phyloP scores from a whole-genome alignment of 2,797 vertebrate genomes.

The Hemibagrus guttatus region DNA sequence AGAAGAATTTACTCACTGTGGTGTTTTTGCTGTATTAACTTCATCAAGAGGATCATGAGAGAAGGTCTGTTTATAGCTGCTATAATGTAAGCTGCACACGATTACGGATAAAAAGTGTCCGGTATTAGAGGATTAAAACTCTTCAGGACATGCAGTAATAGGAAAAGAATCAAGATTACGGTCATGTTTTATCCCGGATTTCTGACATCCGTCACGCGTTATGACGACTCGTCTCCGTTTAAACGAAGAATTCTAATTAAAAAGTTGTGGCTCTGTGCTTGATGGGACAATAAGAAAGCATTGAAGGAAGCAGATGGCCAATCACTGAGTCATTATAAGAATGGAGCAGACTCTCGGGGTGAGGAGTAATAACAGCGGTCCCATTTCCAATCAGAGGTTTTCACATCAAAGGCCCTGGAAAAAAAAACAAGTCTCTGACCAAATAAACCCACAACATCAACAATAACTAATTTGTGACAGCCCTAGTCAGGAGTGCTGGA shows the following conservation, averaged over 20 bases:
- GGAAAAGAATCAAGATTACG: background rate
- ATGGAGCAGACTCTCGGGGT: constrained; percentile 31
- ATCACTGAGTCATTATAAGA: constrained; percentile 61
- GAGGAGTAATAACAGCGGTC: constrained; percentile 58
- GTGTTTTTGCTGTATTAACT: background rate
- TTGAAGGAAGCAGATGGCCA: constrained; percentile 43
- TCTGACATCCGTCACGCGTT: background rate
- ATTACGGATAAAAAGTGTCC: no score
- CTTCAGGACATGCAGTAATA: background rate
- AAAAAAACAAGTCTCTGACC: constrained; percentile 60
- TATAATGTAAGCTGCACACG: background rate
- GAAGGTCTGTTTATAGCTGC: background rate
- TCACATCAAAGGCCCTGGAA: constrained; percentile 72
- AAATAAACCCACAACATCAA: constrained; percentile 70
- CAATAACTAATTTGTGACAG: constrained; percentile 57
- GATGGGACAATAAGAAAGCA: constrained; percentile 28
- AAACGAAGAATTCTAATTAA: constrained; percentile 34
- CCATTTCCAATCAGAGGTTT: constrained; percentile 70
- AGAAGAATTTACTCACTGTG: background rate
- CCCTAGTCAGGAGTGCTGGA: constrained; percentile 58
- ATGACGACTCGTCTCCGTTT: constrained; percentile 7
- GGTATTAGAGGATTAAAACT: no score
- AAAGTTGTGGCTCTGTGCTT: constrained; percentile 30
- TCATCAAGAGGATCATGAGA: background rate
- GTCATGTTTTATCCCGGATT: background rate